These are phyloP conservation scores for Drosophila mojavensis DNA, from an alignment of 1,140 invertebrate species.

Conservation along the genomic window DNA sequence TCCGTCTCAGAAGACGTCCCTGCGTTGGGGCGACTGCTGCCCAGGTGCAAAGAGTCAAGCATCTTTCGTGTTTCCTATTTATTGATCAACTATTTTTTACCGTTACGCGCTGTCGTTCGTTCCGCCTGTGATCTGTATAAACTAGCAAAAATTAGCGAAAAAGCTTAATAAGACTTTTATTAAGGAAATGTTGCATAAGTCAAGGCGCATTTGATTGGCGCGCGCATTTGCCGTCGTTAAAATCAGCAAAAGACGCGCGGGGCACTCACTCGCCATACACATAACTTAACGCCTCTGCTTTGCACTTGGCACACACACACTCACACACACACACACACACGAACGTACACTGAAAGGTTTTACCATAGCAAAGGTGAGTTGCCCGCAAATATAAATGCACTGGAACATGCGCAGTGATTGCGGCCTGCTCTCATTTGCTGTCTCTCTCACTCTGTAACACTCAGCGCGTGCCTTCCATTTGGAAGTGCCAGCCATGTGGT, in stretches of 20 bases:
- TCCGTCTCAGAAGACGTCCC: conserved; percentile 96
- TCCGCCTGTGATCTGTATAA: conserved; percentile 42
- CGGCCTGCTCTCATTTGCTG: conserved; percentile 8
- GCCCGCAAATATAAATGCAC: conserved; percentile 62
- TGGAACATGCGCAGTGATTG: conserved; percentile 64
- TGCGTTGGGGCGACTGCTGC: conserved; percentile 97
- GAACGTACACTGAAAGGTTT: conserved; percentile 15
- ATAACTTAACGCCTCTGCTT: conserved; percentile 59
- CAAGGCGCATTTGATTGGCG: conserved; percentile 77
- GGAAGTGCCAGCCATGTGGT: background rate
- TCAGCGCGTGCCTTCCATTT: background rate
- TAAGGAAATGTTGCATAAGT: conserved; percentile 75
- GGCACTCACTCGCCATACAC: conserved; percentile 13
- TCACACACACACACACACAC: background rate
- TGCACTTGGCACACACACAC: conserved; percentile 61
- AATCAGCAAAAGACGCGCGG: conserved; percentile 18
- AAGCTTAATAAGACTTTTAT: conserved; percentile 12
- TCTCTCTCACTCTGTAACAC: no score
- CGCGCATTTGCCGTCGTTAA: conserved; percentile 70
- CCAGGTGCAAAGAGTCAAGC: background rate
- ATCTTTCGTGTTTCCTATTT: conserved; percentile 18
- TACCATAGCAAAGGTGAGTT: conserved; percentile 67
- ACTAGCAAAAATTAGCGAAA: no score
- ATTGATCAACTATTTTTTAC: conserved; percentile 8
- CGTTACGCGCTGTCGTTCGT: background rate